phyloP scores from a whole-genome alignment of 1,140 invertebrate genomes.

The Nephila pilipes region DNA sequence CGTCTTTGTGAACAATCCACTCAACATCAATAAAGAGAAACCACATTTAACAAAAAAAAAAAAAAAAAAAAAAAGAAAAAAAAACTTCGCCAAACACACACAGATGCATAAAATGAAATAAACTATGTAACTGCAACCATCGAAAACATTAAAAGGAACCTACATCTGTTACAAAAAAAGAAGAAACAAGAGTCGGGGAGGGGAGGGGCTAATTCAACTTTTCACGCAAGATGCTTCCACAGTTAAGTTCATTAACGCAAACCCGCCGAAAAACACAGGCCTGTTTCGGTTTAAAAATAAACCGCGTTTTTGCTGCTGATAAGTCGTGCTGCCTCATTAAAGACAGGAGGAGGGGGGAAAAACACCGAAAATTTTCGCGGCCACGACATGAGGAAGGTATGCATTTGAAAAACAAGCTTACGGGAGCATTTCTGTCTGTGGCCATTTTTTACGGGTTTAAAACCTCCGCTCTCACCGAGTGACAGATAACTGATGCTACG shows the following conservation, averaged over 20 bases:
- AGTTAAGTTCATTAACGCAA: slow-evolving; percentile 31
- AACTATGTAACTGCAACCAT: too few species aligned
- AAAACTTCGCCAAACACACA: too few species aligned
- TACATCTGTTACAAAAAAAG: too few species aligned
- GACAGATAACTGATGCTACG: slow-evolving; percentile 41
- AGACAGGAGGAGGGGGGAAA: not conserved
- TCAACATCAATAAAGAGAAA: too few species aligned
- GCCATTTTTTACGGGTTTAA: not conserved
- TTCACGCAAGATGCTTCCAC: slow-evolving; percentile 14
- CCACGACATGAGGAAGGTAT: slow-evolving; percentile 13
- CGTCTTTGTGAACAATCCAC: too few species aligned
- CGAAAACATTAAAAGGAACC: too few species aligned
- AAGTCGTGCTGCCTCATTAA: slow-evolving; percentile 49
- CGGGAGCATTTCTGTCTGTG: not conserved
- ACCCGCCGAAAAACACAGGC: slow-evolving; percentile 36
- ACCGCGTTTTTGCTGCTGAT: not conserved
- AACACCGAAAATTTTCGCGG: not conserved
- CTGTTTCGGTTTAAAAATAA: slow-evolving; percentile 46
- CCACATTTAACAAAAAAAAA: too few species aligned
- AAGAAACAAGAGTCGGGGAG: not conserved
- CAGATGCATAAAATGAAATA: too few species aligned
- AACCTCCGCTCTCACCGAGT: not conserved
- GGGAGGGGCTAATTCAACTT: not conserved
- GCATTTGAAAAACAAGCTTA: slow-evolving; percentile 29
- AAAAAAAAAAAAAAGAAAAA: too few species aligned